A percentile compares a stretch with the other conserved stretches of the same genome.
phyloP scores from a whole-genome alignment of 2,113 vertebrate genomes.

The Clarias batrachus region DNA sequence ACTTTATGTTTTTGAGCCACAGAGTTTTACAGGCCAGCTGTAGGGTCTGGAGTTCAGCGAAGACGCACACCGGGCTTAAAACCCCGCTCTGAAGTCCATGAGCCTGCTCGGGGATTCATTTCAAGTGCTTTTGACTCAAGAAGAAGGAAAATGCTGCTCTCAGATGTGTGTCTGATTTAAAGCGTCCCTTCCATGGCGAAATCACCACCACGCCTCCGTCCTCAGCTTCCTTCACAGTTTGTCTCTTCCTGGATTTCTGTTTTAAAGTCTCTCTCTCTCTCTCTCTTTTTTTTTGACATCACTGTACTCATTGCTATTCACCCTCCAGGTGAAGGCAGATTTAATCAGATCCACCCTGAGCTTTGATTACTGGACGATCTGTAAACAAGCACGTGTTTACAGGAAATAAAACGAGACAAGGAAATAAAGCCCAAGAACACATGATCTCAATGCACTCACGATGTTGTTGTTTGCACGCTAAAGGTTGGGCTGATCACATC shows the following conservation, averaged over 20 bases:
- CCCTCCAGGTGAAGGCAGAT: conserved; percentile 8
- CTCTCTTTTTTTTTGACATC: background rate
- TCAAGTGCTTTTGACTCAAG: background rate
- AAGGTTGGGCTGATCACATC: background rate
- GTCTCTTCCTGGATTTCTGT: conserved; percentile 31
- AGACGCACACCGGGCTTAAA: background rate
- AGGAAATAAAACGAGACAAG: conserved; percentile 1
- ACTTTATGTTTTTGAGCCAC: conserved; percentile 50
- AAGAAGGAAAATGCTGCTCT: conserved; percentile 15
- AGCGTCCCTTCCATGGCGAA: background rate
- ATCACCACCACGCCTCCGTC: conserved; percentile 22
- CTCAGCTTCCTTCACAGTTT: conserved; percentile 20
- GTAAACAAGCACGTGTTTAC: conserved; percentile 34
- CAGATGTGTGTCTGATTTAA: conserved; percentile 26
- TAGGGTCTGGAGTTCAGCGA: conserved; percentile 14
- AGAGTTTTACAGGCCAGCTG: conserved; percentile 42
- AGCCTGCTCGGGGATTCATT: conserved; percentile 12
- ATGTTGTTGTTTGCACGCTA: conserved; percentile 25
- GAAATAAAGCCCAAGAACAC: background rate
- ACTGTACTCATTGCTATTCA: background rate
- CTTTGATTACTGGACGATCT: conserved; percentile 15
- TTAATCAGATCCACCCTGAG: conserved; percentile 12
- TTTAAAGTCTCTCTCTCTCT: background rate
- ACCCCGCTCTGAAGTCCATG: conserved; percentile 14
- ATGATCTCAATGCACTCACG: background rate